Evolutionary conservation across 2,113 vertebrate genomes (phyloP).

Genomic region (Trochalopteron elliotii): DNA sequence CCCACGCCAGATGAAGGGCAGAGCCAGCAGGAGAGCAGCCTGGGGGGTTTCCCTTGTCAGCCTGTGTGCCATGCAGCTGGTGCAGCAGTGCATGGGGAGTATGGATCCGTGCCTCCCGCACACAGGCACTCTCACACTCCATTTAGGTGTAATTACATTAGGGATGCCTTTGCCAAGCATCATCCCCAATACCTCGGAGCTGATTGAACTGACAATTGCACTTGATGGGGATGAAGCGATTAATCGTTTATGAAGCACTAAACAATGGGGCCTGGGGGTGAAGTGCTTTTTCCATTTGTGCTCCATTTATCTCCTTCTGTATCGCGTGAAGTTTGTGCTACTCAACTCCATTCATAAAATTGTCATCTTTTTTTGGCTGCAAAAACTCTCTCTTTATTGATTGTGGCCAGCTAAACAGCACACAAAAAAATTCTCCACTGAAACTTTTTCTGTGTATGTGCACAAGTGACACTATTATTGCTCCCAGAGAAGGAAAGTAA

Average conservation of each 20-base stretch:
- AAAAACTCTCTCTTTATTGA: background rate
- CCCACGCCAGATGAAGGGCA: rapidly evolving
- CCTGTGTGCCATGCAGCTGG: background rate
- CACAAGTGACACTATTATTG: background rate
- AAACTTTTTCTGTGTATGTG: background rate
- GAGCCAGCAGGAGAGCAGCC: background rate
- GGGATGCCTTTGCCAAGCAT: background rate
- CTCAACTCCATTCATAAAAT: slow-evolving; percentile 38
- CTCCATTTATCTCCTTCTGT: slow-evolving; percentile 56
- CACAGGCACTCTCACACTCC: background rate
- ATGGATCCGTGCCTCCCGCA: rapidly evolving
- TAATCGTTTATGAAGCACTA: slow-evolving; percentile 62
- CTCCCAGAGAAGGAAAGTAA: background rate
- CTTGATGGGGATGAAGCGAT: slow-evolving; percentile 59
- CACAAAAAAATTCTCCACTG: background rate
- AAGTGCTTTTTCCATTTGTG: slow-evolving; percentile 48
- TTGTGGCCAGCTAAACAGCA: background rate
- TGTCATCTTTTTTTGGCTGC: background rate
- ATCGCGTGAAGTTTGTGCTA: background rate
- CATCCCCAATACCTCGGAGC: slow-evolving; percentile 32
- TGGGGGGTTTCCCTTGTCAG: background rate
- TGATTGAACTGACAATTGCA: slow-evolving; percentile 55
- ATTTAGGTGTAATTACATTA: slow-evolving; percentile 38
- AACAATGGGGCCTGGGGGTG: slow-evolving; percentile 49
- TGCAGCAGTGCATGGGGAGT: rapidly evolving